Evolutionary conservation across 2,113 vertebrate species (phyloP), one percentile per base, ranked within the genome.

Genomic region (Rallus limicola): DNA sequence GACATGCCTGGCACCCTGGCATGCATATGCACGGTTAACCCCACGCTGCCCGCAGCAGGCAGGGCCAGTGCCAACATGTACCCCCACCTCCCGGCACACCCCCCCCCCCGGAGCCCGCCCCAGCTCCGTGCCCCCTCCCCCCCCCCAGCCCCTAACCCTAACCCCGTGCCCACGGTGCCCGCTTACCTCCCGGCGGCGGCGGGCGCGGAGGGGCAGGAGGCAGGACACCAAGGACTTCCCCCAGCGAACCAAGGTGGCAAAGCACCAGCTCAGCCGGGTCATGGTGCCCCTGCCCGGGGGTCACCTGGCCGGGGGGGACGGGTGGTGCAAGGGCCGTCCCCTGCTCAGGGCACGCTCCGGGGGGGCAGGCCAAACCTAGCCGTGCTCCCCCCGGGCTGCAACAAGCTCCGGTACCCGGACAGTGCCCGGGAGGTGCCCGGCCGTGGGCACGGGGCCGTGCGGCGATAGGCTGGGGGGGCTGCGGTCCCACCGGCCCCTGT

Each of bases 251-350:
- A 96, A 93, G 88, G 92, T 75, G 86, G 93, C 91, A 92, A 94
- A 93, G 92, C 94, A 96, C 96, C 96, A 93, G 88, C 92, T 87
- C 96, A 96, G 75, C 56, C 94, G 92, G 96, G 94, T 96, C 96
- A 96, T 96, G 96, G 69, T 93, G 96, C 74, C 92, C 92, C 94
- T 75, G 56, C 31, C 52, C 65, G 56, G 78, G 95, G 90, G 55
- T 84, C 60, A 75, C 55, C 50, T 12, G 36, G 59, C 34, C 6
- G 9, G 26, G 29, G 23, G 17, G 7, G 50, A 23, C 24, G 26
- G 28, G 9, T 14, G 21, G 4, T 33, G 53, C 81, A 63, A 77
- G 67, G 26, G 13, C 24, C 34, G 52, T 48, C 36, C 82, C 79
- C 70, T 46, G 91, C 72, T 16, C 67, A 38, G 18, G 63, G 29